Base-by-base conservation (phyloP, 2,888 invertebrate genomes). In the Parochlus steinenii region DNA sequence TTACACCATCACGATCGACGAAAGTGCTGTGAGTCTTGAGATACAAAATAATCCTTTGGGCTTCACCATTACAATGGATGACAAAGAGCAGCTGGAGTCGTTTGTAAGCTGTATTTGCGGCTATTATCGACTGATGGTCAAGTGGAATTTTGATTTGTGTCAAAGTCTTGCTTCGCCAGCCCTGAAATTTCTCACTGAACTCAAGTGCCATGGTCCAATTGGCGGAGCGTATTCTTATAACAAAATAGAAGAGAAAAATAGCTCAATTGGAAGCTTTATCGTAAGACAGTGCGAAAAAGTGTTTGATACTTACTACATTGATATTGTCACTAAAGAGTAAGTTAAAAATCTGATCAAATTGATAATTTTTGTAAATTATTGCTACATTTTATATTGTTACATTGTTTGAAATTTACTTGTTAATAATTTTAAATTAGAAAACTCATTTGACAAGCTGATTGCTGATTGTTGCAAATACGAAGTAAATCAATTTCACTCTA, bases 141-240 rank as follows among this genome's bases (percentile, higher is more conserved):
- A 86, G 59, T 90, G 87, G 87, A 87, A 79, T 24, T 83, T 85
- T 50, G 86, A 87, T 61, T 63, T 90, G 40, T 90, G 87, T 50
- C 75, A 74, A 51, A 78, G 83, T 47, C 70, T 83, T 37, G 64
- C 71, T 38, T 36, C 86, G 1, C 89, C 87, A 4, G 80, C 81
- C 4, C 58, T 90, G 39, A 69, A 71, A 47, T 71, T 69, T 46
- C 56, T 89, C 14, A 70, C 75, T 43, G 61, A 65, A 41, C 63
- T 78, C 47, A 82, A 79, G 57, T 86, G 85, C 49, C 90, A 90
- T 57, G 90, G 90, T 14, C 89, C 90, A 33, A 76, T 90, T 34
- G 85, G 86, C 49, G 37, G 37, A 38, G 26, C 33, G 38, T 40
- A 42, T 31, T 38, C 32, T 12, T 14, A 35, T 23, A 30, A 25